Evolutionary conservation across 2,888 invertebrate genomes (phyloP), one percentile per base, ranked within the genome.

Genomic region (Penaeus monodon): DNA sequence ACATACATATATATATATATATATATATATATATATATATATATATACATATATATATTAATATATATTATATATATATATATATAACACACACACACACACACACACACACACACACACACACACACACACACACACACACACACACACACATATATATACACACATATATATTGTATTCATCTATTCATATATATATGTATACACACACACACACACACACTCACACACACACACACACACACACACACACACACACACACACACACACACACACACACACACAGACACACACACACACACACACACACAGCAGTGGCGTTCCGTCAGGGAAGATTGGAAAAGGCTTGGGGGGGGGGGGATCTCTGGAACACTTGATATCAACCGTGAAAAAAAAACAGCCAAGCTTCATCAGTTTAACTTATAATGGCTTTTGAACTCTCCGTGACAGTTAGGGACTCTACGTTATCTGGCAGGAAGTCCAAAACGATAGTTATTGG

Each of bases 391-490:
- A 20, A 20, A 38, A 17, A 29, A 20, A 29, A 27, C 33, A 17
- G 20, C 27, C 38, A 29, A 29, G n/a, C 2, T 29, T 27, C 77
- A 77, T 77, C 57, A 24, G 29, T 77, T 57, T 63, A n/a, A 57
- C 77, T 77, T 81, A 44, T 66, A 81, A 66, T 68, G 68, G 68
- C 66, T 81, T 81, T 68, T 81, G 65, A 65, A 38, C 65, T 81
- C 66, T 24, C 49, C 12, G 24, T 49, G 84, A 84, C 84, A 84
- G 68, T 84, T 78, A 84, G n/a, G 57, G 84, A 78, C 68, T 77
- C 66, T 49, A 29, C 73, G 57, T 49, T 84, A 84, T 78, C 65
- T 78, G 78, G 78, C 78, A 84, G 84, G 84, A 84, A 84, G 81
- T 17, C n/a, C 29, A 20, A 65, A 81, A 68, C 81, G 81, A 68